Evolutionary conservation across 2,113 vertebrate genomes (phyloP).

Genomic region (Hypomesus transpacificus): DNA sequence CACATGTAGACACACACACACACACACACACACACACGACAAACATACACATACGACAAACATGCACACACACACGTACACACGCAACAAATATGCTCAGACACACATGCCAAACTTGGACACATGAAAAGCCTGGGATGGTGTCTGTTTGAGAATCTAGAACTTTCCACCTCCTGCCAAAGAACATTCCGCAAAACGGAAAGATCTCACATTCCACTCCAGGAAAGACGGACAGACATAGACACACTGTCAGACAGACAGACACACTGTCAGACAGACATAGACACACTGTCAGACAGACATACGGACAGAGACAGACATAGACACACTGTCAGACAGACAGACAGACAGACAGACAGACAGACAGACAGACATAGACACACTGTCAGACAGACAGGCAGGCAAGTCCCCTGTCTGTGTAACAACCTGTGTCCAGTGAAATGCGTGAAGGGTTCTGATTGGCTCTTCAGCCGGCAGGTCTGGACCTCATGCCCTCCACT

Average conservation of each 20-base stretch:
- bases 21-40: no score
- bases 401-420: background rate
- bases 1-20: no score
- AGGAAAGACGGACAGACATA: conserved; percentile 20
- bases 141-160: background rate
- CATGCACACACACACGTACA: no score
- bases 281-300: no score
- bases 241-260: conserved; percentile 23
- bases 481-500: conserved; percentile 33
- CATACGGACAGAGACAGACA: no score
- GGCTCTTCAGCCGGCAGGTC: background rate
- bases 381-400: background rate
- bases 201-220: conserved; percentile 25
- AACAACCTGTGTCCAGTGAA: conserved; percentile 23
- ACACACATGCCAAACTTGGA: no score
- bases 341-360: background rate
- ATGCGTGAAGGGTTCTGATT: conserved; percentile 44
- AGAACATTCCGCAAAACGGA: conserved; percentile 35
- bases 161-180: conserved; percentile 42
- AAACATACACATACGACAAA: no score
- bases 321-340: conserved; percentile 15
- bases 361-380: conserved; percentile 21
- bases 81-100: no score
- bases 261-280: no score
- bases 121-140: no score